These are phyloP conservation scores for Dicerorhinus sumatrensis DNA, from an alignment of 2,113 vertebrate species.

Conservation along the genomic window DNA sequence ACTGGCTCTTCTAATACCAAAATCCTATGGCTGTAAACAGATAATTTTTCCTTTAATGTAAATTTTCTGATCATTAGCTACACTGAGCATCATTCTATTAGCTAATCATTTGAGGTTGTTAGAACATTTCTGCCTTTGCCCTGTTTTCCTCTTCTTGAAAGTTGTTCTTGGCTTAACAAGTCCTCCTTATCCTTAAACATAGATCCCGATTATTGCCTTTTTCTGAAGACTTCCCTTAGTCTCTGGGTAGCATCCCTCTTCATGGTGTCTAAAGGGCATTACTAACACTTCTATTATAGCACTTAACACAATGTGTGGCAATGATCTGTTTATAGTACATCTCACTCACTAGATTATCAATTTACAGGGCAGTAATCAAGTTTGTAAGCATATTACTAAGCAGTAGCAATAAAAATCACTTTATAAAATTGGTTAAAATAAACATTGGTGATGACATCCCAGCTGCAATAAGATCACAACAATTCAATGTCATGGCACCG, in stretches of 20 bases:
- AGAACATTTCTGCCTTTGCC: neutral
- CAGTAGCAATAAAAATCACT: neutral
- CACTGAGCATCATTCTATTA: neutral
- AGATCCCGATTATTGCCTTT: neutral
- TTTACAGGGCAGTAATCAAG: constrained; percentile 29
- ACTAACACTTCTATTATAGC: neutral
- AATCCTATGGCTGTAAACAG: neutral
- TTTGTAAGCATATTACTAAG: constrained; percentile 43
- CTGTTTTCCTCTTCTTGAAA: neutral
- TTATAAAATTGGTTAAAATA: constrained; percentile 65
- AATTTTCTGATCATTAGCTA: neutral
- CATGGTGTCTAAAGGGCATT: neutral
- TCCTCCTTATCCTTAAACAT: neutral
- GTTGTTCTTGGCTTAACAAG: neutral
- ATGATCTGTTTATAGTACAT: neutral
- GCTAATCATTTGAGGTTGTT: neutral
- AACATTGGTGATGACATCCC: constrained; percentile 35
- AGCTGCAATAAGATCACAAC: constrained; percentile 50
- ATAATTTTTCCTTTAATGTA: neutral
- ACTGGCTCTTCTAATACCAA: neutral
- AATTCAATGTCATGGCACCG: constrained; percentile 32
- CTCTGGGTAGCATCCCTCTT: neutral
- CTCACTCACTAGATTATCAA: constrained; percentile 5
- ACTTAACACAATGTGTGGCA: neutral
- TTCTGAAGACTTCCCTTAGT: neutral